phyloP scores from a whole-genome alignment of 2,113 vertebrate species.

The Gymnorhina tibicen region DNA sequence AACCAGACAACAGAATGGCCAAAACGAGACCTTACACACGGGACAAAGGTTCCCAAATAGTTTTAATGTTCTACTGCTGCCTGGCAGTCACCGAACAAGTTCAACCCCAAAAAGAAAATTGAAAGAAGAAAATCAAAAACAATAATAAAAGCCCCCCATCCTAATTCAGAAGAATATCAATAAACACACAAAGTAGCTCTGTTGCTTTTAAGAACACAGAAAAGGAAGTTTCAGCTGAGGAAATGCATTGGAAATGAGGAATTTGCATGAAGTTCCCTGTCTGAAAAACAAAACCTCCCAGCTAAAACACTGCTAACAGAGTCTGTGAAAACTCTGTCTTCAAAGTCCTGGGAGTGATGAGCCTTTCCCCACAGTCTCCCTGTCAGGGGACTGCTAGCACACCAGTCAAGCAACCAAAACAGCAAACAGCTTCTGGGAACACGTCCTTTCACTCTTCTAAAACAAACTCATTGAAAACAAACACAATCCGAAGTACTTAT shows the following conservation, averaged over 20 bases:
- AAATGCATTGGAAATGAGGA: neutral
- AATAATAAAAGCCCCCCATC: rapidly evolving
- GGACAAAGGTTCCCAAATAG: neutral
- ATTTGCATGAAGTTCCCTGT: neutral
- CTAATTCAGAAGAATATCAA: neutral
- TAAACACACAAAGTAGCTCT: neutral
- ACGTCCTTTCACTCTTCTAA: neutral
- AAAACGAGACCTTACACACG: neutral
- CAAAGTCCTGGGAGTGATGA: neutral
- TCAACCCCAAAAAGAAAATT: neutral
- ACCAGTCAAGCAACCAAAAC: neutral
- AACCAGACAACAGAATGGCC: neutral
- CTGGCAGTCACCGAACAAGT: neutral
- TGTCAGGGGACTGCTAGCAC: neutral
- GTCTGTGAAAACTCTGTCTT: neutral
- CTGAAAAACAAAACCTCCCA: neutral
- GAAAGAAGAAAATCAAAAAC: neutral
- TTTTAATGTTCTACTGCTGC: neutral
- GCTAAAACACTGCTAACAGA: neutral
- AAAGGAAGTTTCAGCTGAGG: neutral
- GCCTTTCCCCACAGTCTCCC: neutral
- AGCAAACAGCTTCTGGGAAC: neutral
- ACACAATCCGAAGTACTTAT: neutral
- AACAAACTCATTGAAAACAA: neutral
- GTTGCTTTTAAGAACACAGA: neutral